Evolutionary conservation across 2,888 invertebrate species (phyloP), one percentile per base, ranked within the genome.

Genomic region (Lagria hirta): DNA sequence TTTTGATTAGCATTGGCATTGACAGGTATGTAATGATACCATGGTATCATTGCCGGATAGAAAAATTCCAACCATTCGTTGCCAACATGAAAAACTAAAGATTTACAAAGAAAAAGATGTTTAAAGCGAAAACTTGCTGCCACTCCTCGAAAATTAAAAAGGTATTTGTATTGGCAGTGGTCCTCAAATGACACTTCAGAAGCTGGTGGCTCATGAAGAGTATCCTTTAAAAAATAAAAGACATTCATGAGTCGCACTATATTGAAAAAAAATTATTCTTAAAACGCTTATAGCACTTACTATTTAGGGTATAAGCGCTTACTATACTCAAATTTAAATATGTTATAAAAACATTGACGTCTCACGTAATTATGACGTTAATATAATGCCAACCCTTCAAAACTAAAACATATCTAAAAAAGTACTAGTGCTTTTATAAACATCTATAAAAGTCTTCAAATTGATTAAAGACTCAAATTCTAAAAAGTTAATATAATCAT

Each of bases 121-220:
- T 96, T 96, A 36, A 95, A 83, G n/a, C 97, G 80, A 65, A 98
- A 98, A 69, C 95, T 96, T 5, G 97, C 97, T 2, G 97, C 96
- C 0, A 98, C 96, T 2, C 97, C 97, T 52, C 96, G 82, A 66
- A 92, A 97, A 75, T 98, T 98, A 66, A 97, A 96, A 22, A 97
- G 75, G 69, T 91, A 97, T 70, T 91, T 93, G 71, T 85, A 96
- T 69, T 83, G 81, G 71, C 97, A 98, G 69, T 97, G 97, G 6
- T 90, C 84, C 73, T 92, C 91, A 54, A 98, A 83, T 1, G 87
- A 79, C 0, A 93, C 85, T 74, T 96, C 96, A 40, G 78, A 62
- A 0, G 95, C 96, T 30, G 97, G 90, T 13, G 84, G 78, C 7
- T 80, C 82, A 62, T 87, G 77, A 5, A 97, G 75, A 0, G 96